Base-by-base conservation (phyloP, 2,888 invertebrate genomes). In the Allophyes oxyacanthae region DNA sequence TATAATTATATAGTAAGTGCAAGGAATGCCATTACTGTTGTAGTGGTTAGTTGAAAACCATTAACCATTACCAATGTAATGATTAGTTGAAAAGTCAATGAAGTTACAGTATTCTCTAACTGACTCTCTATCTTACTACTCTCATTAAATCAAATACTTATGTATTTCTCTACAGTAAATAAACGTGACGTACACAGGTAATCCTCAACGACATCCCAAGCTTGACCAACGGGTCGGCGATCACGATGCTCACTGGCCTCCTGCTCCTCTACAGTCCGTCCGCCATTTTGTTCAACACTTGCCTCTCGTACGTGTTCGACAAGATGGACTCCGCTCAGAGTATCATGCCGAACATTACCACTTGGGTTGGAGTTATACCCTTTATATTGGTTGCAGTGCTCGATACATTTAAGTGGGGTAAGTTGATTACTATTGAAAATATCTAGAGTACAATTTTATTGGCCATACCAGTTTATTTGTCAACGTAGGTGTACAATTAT, bases 281-380 rank as follows among this genome's bases (percentile, higher is more conserved):
- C 14, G 96, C 96, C 66, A 96, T 97, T 42, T 90, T 98, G 66
- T 96, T 97, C 83, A 96, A 96, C 73, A 96, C 97, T 0, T 95
- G 96, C 69, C 91, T 97, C 32, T 97, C 97, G 26, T 98, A 97
- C 81, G 94, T 97, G 46, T 98, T 98, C 84, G 96, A 97, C 85
- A 97, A 97, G 81, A 96, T 96, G 92, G 98, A 98, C 82, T 97
- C 97, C 4, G 97, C 97, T 0, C 97, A 97, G 81, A 96, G 97
- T 58, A 96, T 97, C 68, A 94, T 97, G 86, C 97, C 97, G 0
- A 97, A 97, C 78, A 95, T 97, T 25, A 96, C 96, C 10, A 96
- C 96, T 0, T 96, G 96, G 89, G 90, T 96, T 34, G 97, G 97
- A 0, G 95, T 97, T 44, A 94, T 97, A 65, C 97, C 97, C 0